phyloP scores from a whole-genome alignment of 1,140 invertebrate genomes.

The Panagrolaimus sp. region DNA sequence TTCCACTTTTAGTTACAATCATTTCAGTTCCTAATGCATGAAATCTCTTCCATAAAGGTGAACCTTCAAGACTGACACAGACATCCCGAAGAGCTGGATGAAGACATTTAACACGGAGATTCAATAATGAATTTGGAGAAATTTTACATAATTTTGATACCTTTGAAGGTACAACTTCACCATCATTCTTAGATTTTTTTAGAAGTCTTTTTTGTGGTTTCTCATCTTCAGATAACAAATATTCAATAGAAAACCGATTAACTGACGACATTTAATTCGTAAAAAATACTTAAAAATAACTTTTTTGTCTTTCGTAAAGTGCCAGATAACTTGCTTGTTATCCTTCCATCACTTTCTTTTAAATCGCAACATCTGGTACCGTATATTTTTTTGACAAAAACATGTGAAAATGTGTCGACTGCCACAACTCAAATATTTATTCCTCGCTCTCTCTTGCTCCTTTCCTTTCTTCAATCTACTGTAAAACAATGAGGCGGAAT shows the following conservation, averaged over 20 bases:
- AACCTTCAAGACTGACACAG: slow-evolving; percentile 59
- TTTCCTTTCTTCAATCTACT: too few species aligned
- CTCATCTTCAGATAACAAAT: neutral
- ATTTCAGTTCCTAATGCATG: slow-evolving; percentile 60
- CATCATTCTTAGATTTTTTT: neutral
- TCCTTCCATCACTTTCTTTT: neutral
- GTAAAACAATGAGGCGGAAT: too few species aligned
- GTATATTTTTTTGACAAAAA: neutral
- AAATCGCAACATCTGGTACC: slow-evolving; percentile 17
- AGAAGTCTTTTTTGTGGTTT: neutral
- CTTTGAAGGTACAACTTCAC: neutral
- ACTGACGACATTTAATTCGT: neutral
- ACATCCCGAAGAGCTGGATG: slow-evolving; percentile 8
- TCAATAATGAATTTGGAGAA: neutral
- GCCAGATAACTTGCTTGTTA: neutral
- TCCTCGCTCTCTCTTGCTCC: too few species aligned
- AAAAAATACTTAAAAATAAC: neutral
- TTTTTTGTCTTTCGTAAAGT: neutral
- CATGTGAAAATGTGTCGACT: slow-evolving; percentile 6
- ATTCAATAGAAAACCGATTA: slow-evolving; percentile 17
- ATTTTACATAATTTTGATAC: neutral
- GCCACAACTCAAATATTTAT: slow-evolving; percentile 9
- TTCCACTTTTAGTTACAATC: slow-evolving; percentile 62
- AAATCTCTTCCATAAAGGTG: slow-evolving; percentile 61
- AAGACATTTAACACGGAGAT: neutral